Base-by-base conservation (phyloP, 2,797 vertebrate genomes). In the Centropyge bicolor region DNA sequence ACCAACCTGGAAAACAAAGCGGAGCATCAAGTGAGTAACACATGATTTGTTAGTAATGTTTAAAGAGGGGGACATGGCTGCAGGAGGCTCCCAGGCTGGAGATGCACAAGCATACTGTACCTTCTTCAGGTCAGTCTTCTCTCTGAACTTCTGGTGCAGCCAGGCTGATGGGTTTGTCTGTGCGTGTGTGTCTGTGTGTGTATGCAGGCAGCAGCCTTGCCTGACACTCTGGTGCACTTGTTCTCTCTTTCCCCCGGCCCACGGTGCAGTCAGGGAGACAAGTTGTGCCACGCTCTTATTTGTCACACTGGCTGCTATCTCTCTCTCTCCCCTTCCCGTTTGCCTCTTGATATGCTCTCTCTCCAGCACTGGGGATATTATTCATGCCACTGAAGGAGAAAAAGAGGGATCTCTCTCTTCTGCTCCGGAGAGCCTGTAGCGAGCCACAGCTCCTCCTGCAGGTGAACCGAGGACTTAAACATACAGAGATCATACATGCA, bases 391-490 rank as follows among this genome's bases (percentile, higher is more conserved):
- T 92, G 89, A 93, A 90, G 92, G 90, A 94, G 90, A 93, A 92
- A 84, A 91, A 92, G 84, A 92, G 88, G 87, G 80, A 90, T 92
- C 82, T 90, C 81, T 93, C 87, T 90, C 84, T 91, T 82, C 86
- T 89, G 80, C 82, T 89, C 83, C 85, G 68, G 76, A 89, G 83
- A 90, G 80, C 88, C 93, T 93, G 70, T 84, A 78, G 89, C 61
- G 78, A 92, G 90, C 92, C 90, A 94, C 94, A 96, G 95, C 95
- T 94, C 95, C 95, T 95, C 95, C 96, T 96, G 92, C 95, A 95
- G 95, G 95, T 94, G 94, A 92, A 91, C 86, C 64, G 1, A 45
- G 81, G 89, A 83, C 80, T 81, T 54, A 81, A 80, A 75, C 65
- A 84, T 36, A 70, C 19, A 13, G 48, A 74, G 41, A 48, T 51